Conservation (phyloP, 2,888 invertebrate species). For the Chironomus riparius region DNA sequence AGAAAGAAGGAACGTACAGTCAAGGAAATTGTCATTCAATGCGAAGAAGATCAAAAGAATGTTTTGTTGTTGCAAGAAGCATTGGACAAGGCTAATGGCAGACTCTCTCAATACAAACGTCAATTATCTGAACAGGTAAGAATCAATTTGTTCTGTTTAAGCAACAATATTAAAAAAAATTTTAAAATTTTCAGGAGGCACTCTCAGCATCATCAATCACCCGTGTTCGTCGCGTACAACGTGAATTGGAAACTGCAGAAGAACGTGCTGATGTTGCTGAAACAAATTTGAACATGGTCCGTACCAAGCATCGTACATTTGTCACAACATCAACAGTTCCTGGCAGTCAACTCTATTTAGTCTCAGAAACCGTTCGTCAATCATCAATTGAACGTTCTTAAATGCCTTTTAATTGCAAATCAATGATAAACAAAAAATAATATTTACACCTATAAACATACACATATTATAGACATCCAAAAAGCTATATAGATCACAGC, state of each 20-base stretch:
- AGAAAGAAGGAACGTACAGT: constrained; percentile 96
- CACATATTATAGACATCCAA: not conserved
- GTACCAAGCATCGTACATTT: constrained; percentile 97
- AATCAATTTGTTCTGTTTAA: constrained; percentile 2
- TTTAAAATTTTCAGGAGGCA: constrained; percentile 59
- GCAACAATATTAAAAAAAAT: not conserved
- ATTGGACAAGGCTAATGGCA: constrained; percentile 77
- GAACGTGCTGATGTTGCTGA: constrained; percentile 93
- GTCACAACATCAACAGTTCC: constrained; percentile 89
- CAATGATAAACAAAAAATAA: not conserved
- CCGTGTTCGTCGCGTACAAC: constrained; percentile 95
- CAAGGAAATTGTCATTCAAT: constrained; percentile 90
- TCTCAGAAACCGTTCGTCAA: constrained; percentile 35
- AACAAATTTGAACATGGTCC: constrained; percentile 87
- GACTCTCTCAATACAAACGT: constrained; percentile 89
- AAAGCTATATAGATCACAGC: not conserved
- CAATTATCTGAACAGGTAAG: constrained; percentile 84
- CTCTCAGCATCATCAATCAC: constrained; percentile 87
- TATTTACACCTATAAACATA: not conserved
- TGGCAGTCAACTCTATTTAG: constrained; percentile 84
- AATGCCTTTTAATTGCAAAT: not conserved
- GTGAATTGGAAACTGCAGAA: constrained; percentile 95
- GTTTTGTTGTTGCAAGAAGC: constrained; percentile 84
- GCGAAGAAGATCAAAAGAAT: constrained; percentile 96
- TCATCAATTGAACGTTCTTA: constrained; percentile 24